Evolutionary conservation across 1,140 invertebrate species (phyloP).

Genomic region (Polypedilum vanderplanki): DNA sequence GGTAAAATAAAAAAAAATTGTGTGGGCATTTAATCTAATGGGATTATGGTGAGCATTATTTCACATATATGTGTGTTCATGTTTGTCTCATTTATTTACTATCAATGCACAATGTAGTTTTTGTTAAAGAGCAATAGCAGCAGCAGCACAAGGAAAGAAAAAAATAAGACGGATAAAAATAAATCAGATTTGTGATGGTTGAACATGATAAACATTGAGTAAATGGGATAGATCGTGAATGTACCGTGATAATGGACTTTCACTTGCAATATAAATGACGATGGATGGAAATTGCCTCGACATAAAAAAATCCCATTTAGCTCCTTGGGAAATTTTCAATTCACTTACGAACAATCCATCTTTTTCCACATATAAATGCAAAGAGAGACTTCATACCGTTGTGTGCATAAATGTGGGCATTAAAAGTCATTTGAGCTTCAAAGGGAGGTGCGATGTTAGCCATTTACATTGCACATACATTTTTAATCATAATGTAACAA

Average conservation of each 20-base stretch:
- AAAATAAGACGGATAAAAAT: constrained; percentile 2
- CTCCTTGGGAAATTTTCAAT: not conserved
- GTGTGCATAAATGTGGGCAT: not conserved
- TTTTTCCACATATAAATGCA: too few species aligned
- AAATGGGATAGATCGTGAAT: not conserved
- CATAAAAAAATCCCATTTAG: not conserved
- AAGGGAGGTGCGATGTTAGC: not conserved
- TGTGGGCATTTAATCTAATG: not conserved
- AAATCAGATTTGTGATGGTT: constrained; percentile 7
- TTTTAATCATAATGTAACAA: constrained; percentile 24
- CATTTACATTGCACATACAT: constrained; percentile 23
- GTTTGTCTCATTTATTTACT: too few species aligned
- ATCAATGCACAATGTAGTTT: not conserved
- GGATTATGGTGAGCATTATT: not conserved
- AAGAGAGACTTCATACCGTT: too few species aligned
- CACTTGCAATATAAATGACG: not conserved
- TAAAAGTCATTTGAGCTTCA: not conserved
- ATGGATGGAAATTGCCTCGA: too few species aligned
- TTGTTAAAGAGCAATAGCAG: not conserved
- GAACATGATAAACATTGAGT: not conserved
- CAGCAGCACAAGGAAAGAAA: not conserved
- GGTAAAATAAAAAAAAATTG: not conserved
- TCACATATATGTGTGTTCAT: too few species aligned
- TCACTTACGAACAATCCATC: not conserved
- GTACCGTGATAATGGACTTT: constrained; percentile 8